Evolutionary conservation across 1,140 invertebrate genomes (phyloP).

Genomic region (Mactra quadrangularis): DNA sequence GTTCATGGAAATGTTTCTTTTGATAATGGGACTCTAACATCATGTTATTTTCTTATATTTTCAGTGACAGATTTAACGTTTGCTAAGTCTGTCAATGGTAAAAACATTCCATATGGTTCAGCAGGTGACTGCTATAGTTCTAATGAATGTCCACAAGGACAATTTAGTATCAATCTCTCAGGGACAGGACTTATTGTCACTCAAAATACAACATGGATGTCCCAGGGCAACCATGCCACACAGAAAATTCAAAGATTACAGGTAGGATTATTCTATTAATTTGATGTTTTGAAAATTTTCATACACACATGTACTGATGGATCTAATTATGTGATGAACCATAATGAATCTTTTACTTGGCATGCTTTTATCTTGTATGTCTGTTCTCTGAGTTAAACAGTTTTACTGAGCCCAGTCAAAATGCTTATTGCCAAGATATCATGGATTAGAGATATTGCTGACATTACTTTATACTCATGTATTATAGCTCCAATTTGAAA

Average conservation of each 20-base stretch:
- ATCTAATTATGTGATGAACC: too few species aligned
- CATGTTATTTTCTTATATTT: conserved; percentile 70
- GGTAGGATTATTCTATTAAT: conserved; percentile 78
- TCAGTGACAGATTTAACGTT: conserved; percentile 91
- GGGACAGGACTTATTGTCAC: conserved; percentile 89
- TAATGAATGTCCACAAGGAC: conserved; percentile 90
- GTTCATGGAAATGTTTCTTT: too few species aligned
- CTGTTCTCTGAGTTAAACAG: too few species aligned
- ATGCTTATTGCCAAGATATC: too few species aligned
- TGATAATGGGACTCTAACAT: too few species aligned
- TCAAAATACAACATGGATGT: conserved; percentile 87
- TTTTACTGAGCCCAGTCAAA: too few species aligned
- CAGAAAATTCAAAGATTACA: conserved; percentile 84
- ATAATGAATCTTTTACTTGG: too few species aligned
- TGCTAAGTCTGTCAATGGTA: conserved; percentile 86
- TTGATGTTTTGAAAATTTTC: not conserved
- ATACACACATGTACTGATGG: not conserved
- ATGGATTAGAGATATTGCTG: too few species aligned
- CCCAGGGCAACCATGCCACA: conserved; percentile 84
- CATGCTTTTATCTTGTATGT: too few species aligned
- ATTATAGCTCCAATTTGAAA: too few species aligned
- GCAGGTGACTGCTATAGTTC: conserved; percentile 94
- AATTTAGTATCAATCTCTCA: conserved; percentile 91
- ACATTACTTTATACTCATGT: too few species aligned
- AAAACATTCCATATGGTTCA: conserved; percentile 89